Base-by-base conservation (phyloP, 1,140 invertebrate species). In the Maconellicoccus hirsutus region DNA sequence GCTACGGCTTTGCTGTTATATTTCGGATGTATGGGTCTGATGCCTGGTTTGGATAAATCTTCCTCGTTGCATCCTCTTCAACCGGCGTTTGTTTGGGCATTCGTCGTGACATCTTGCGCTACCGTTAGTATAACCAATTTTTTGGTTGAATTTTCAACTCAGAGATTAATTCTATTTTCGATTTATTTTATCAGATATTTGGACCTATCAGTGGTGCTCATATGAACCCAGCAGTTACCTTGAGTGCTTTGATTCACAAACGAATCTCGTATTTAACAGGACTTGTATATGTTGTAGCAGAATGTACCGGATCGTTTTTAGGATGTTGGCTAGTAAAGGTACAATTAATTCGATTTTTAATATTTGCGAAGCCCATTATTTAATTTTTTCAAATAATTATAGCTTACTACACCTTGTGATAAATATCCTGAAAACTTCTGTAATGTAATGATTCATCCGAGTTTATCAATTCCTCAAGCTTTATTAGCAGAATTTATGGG, bases 401-500 rank as follows among this genome's bases (percentile, higher is more conserved):
- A 73, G 73, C 38, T 70, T 8, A 22, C 70, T 19, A 71, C 72
- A 1, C 71, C 73, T 26, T 38, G 63, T 61, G 70, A 74, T 74
- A 10, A 33, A 25, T 38, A 23, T 25, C 12, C 69, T 22, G 59
- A 33, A 21, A 14, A 19, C 19, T 71, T 71, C 0, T 80, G 88
- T 16, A 90, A 88, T 75, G 78, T 82, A 0, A 90, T 87, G 0
- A 69, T 80, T 33, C 80, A 83, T 79, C 29, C 29, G 0, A 80
- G 77, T 71, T 80, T 83, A 27, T 33, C 72, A 1, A 39, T 59
- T 0, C 69, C 71, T 27, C 82, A 84, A 78, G 85, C 80, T 4
- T 76, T 87, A n/a, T 72, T 81, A 3, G 79, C 85, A 10, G 88
- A 89, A 76, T 82, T 85, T 33, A 74, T 87, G 0, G 82, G 83